Conservation (phyloP, 2,113 vertebrate genomes). For the Trochalopteron elliotii region DNA sequence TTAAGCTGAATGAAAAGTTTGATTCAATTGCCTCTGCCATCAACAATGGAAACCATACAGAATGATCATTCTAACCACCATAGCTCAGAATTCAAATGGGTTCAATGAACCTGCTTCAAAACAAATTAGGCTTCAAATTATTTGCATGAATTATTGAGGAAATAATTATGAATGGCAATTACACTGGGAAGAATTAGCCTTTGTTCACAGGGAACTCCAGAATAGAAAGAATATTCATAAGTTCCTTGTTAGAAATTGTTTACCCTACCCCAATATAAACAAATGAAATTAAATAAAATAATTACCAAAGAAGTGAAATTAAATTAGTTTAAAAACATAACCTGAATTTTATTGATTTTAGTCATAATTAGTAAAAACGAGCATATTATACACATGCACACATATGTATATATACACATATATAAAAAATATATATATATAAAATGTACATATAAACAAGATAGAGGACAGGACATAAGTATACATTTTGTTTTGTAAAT, state of each 20-base stretch:
- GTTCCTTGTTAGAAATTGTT: not conserved
- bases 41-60: not conserved
- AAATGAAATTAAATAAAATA: not conserved
- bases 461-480: not conserved
- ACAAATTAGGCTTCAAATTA: not conserved
- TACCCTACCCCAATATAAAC: not conserved
- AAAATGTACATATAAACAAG: not conserved
- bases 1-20: not conserved
- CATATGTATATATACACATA: not conserved
- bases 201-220: not conserved
- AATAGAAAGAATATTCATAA: not conserved
- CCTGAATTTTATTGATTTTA: not conserved
- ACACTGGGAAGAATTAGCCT: not conserved
- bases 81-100: not conserved
- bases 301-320: not conserved
- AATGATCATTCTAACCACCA: not conserved
- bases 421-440: not conserved
- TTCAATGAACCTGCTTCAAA: not conserved
- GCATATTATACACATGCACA: not conserved
- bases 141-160: slow-evolving; percentile 10
- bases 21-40: not conserved
- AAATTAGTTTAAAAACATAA: not conserved
- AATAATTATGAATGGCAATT: slow-evolving; percentile 23
- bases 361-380: not conserved
- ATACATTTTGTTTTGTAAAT: not conserved